Percentiles rank a stretch among this genome's conserved stretches.
Conservation (phyloP, 1,140 invertebrate genomes). For the Drosophila biarmipes region DNA sequence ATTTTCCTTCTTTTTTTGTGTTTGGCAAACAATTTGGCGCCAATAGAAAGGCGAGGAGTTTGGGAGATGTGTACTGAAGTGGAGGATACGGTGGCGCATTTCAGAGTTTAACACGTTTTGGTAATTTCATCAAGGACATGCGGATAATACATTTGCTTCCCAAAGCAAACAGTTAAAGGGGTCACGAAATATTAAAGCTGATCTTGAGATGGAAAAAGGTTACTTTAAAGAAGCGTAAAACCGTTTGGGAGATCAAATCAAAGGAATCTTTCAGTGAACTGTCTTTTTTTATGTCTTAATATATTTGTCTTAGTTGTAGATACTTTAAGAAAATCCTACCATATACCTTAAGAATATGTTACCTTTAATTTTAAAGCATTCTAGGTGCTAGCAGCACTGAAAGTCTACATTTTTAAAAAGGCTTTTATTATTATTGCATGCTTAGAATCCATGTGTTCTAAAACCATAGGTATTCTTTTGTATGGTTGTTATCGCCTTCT, state of each 20-base stretch:
- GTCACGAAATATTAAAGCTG: slow-evolving; percentile 31
- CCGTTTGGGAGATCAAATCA: too few species aligned
- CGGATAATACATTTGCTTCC: slow-evolving; percentile 31
- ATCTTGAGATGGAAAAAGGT: slow-evolving; percentile 5
- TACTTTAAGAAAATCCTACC: too few species aligned
- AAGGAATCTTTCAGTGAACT: too few species aligned
- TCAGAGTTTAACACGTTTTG: slow-evolving; percentile 67
- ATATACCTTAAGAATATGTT: too few species aligned
- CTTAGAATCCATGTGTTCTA: too few species aligned
- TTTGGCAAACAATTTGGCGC: slow-evolving; percentile 69
- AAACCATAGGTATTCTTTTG: neutral
- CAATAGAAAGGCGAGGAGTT: slow-evolving; percentile 42
- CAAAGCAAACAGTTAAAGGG: slow-evolving; percentile 4
- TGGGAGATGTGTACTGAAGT: slow-evolving; percentile 5
- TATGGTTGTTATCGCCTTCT: neutral
- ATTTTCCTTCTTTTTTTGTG: slow-evolving; percentile 36
- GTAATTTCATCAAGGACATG: slow-evolving; percentile 71
- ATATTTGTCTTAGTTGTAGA: too few species aligned
- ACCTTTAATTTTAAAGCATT: too few species aligned
- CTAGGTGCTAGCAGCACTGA: too few species aligned
- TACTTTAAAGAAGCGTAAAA: too few species aligned
- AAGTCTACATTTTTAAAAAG: too few species aligned
- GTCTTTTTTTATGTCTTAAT: too few species aligned
- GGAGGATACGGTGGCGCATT: slow-evolving; percentile 49
- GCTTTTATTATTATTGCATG: too few species aligned